These are phyloP conservation scores for Marcusenius ussheri DNA, from an alignment of 2,113 vertebrate species.

Conservation along the genomic window DNA sequence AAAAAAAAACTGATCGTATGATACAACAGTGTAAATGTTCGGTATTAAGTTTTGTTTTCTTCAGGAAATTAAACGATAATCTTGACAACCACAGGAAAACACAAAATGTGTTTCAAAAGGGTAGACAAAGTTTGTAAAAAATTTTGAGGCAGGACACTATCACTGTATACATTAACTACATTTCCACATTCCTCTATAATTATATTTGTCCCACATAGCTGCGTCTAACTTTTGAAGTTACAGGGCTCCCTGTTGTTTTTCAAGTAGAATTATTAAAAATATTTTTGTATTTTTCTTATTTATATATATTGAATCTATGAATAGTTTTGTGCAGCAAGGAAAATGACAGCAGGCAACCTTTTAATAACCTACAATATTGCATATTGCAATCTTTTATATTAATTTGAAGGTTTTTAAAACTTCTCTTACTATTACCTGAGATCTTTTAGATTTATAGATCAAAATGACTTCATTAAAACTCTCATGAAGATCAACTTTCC, in stretches of 20 bases:
- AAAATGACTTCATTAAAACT: not conserved
- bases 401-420: not conserved
- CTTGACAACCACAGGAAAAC: not conserved
- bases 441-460: constrained; percentile 2
- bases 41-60: not conserved
- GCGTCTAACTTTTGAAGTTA: not conserved
- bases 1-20: not conserved
- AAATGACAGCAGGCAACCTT: not conserved
- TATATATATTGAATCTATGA: not conserved
- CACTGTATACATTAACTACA: not conserved
- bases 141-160: not conserved
- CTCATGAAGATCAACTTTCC: not conserved
- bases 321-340: not conserved
- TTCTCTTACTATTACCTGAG: not conserved
- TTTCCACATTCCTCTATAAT: not conserved
- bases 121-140: not conserved
- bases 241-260: not conserved
- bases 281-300: constrained; percentile 7
- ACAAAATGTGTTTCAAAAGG: not conserved
- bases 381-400: not conserved
- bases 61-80: not conserved
- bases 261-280: not conserved
- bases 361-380: not conserved
- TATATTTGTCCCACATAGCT: not conserved
- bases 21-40: not conserved